Percentiles rank a stretch among this genome's conserved stretches.
Conservation (phyloP, 2,888 invertebrate species). For the Spatulosminthurus flaviceps region DNA sequence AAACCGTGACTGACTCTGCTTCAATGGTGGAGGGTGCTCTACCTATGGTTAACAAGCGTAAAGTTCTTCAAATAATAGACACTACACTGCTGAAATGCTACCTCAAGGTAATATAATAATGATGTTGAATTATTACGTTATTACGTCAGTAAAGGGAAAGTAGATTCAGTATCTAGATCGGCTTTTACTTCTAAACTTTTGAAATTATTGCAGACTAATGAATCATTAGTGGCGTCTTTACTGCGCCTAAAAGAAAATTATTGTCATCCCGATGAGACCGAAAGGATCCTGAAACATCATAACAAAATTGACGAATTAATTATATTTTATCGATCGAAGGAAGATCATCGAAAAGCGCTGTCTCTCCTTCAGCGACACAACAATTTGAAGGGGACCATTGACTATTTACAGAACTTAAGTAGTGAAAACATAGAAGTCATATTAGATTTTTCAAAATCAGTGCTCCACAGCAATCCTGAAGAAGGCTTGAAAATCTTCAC, state of each 20-base stretch:
- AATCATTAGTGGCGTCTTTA: conserved; percentile 90
- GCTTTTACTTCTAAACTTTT: no score
- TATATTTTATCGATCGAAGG: conserved; percentile 94
- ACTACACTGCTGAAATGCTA: conserved; percentile 97
- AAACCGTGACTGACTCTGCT: conserved; percentile 62
- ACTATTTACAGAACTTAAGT: conserved; percentile 84
- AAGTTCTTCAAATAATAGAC: conserved; percentile 90
- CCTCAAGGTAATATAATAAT: no score
- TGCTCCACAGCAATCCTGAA: conserved; percentile 83
- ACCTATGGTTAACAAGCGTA: conserved; percentile 71
- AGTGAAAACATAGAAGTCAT: conserved; percentile 84
- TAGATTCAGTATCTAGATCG: no score
- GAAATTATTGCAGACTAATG: conserved; percentile 94
- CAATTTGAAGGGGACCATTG: conserved; percentile 81
- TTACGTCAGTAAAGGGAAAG: no score
- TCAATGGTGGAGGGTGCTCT: conserved; percentile 65
- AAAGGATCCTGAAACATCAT: conserved; percentile 84
- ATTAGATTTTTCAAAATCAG: conserved; percentile 93
- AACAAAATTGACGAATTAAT: conserved; percentile 92
- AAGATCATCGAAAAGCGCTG: conserved; percentile 81
- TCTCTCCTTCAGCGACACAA: conserved; percentile 84
- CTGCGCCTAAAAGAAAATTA: conserved; percentile 83
- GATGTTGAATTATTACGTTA: no score
- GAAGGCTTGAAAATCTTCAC: conserved; percentile 91
- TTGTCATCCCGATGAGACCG: conserved; percentile 93